Evolutionary conservation across 2,888 invertebrate species (phyloP), one percentile per base, ranked within the genome.

Genomic region (Hirtodrosophila duncani): DNA sequence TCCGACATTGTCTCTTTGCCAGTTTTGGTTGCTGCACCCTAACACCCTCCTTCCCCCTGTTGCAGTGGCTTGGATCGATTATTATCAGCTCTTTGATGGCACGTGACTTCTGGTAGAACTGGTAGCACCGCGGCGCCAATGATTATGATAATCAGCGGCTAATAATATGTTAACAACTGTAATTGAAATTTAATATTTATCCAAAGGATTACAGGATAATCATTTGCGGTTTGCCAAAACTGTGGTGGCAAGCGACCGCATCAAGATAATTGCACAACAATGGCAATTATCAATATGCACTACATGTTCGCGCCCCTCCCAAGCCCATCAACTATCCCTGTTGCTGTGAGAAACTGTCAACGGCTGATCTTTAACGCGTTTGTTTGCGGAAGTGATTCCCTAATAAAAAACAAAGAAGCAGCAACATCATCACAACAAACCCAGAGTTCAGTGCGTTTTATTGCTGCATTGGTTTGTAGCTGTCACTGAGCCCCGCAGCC

Each of bases 171-270:
- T 71, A 82, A 83, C 66, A 56, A 71, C 78, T 70, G 70, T 85
- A 84, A 86, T 86, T 85, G 85, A 83, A 85, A 85, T 85, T 86
- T 82, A 85, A 85, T 85, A 85, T 86, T 83, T 83, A 77, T 75
- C 64, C 70, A 82, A 85, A 67, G 80, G 81, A 72, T 85, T 83
- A 84, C 60, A 72, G 67, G 80, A 82, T 82, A 78, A 77, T 58
- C 77, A 68, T 77, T 82, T 78, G 78, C 74, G 81, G 81, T 70
- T 77, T 64, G 65, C 66, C 67, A 66, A 70, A 64, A 46, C n/a
- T n/a, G n/a, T n/a, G n/a, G n/a, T n/a, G n/a, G n/a, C n/a, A n/a
- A n/a, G n/a, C n/a, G n/a, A n/a, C n/a, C n/a, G n/a, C n/a, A n/a
- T 65, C 33, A 10, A 21, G 48, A 66, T 74, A 74, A 74, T 72